Evolutionary conservation across 2,888 invertebrate species (phyloP).

Genomic region (Amitus sp.): DNA sequence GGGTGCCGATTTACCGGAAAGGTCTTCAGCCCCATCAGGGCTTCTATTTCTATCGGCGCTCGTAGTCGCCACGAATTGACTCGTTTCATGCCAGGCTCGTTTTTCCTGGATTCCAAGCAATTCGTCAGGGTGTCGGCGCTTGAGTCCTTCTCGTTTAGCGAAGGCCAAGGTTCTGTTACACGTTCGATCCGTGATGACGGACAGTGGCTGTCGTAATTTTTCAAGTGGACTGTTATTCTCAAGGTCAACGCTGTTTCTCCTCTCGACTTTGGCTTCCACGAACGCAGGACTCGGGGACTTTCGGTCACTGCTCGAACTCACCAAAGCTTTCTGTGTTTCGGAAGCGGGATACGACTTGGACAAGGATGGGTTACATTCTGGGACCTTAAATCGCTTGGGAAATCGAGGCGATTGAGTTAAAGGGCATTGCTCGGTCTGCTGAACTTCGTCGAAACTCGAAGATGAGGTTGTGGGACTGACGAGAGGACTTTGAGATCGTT

Average conservation of each 20-base stretch:
- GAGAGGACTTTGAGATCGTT: slow-evolving; percentile 73
- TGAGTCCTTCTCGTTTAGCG: slow-evolving; percentile 48
- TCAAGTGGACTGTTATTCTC: slow-evolving; percentile 20
- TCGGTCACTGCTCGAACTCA: slow-evolving; percentile 59
- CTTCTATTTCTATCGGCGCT: slow-evolving; percentile 27
- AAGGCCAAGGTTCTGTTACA: slow-evolving; percentile 49
- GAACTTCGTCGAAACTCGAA: slow-evolving; percentile 71
- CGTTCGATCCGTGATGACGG: slow-evolving; percentile 62
- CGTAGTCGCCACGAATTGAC: slow-evolving; percentile 46
- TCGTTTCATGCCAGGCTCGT: slow-evolving; percentile 54
- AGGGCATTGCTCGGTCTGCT: slow-evolving; percentile 65
- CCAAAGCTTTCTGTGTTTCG: slow-evolving; percentile 61
- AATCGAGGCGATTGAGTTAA: slow-evolving; percentile 50
- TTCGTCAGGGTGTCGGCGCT: slow-evolving; percentile 57
- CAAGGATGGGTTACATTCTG: slow-evolving; percentile 53
- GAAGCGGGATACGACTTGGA: slow-evolving; percentile 48
- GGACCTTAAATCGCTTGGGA: slow-evolving; percentile 50
- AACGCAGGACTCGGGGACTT: slow-evolving; percentile 50
- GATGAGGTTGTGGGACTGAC: slow-evolving; percentile 78
- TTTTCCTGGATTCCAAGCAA: slow-evolving; percentile 58
- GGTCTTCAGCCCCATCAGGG: slow-evolving; percentile 47
- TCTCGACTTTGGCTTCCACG: slow-evolving; percentile 46
- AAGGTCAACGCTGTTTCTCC: slow-evolving; percentile 30
- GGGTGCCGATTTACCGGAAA: slow-evolving; percentile 41
- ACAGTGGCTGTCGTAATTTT: slow-evolving; percentile 55